Conservation (phyloP, 2,797 vertebrate species). For the Botia almorhae region DNA sequence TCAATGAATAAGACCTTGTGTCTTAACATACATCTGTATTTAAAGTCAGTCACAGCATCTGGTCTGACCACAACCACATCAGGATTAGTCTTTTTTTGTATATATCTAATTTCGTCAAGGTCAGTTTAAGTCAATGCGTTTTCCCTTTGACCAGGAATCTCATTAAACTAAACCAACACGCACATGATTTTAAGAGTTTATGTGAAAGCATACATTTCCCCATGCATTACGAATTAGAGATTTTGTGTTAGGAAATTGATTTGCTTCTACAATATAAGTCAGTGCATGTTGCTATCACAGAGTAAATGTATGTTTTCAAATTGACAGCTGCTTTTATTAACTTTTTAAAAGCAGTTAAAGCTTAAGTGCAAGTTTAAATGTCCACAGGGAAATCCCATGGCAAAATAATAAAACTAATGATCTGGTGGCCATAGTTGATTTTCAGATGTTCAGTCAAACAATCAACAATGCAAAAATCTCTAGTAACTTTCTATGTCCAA, state of each 20-base stretch:
- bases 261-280: no score
- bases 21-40: slow-evolving; percentile 25
- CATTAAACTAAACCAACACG: not conserved
- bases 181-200: not conserved
- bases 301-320: not conserved
- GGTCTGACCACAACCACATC: slow-evolving; percentile 67
- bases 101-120: slow-evolving; percentile 66
- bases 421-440: not conserved
- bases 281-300: no score
- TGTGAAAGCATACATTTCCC: not conserved
- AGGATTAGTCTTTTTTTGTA: slow-evolving; percentile 64
- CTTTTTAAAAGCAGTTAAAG: no score
- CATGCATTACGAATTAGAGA: not conserved
- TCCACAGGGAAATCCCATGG: not conserved
- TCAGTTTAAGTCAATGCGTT: slow-evolving; percentile 64
- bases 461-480: not conserved
- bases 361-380: not conserved
- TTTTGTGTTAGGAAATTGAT: not conserved
- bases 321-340: no score
- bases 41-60: slow-evolving; percentile 65
- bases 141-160: slow-evolving; percentile 37
- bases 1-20: slow-evolving; percentile 28
- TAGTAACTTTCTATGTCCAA: not conserved
- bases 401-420: not conserved
- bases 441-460: not conserved